Evolutionary conservation across 2,113 vertebrate species (phyloP).

Genomic region (Chauna torquata): DNA sequence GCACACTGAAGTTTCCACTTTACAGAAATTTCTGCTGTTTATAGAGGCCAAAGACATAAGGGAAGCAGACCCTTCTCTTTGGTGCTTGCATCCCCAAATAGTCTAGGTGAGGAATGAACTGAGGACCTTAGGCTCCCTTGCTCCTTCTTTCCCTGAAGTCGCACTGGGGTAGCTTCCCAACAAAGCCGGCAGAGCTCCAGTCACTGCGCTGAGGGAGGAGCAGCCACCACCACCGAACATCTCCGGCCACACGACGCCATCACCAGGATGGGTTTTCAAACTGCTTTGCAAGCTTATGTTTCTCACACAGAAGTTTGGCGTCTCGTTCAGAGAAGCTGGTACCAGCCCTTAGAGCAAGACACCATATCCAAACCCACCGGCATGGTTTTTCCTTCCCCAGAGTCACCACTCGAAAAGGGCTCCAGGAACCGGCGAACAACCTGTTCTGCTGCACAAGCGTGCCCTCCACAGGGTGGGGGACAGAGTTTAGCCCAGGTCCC

Average conservation of each 20-base stretch:
- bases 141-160: neutral
- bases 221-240: neutral
- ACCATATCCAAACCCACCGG: neutral
- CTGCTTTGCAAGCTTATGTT: neutral
- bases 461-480: neutral
- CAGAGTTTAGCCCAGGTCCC: neutral
- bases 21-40: neutral
- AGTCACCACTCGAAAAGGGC: fast-evolving
- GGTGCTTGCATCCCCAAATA: neutral
- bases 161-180: neutral
- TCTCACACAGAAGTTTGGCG: neutral
- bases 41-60: neutral
- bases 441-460: neutral
- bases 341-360: neutral
- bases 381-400: neutral
- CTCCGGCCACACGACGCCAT: neutral
- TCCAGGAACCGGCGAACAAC: neutral
- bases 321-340: neutral
- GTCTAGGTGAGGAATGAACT: neutral
- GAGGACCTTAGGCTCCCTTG: neutral
- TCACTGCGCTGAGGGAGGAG: neutral
- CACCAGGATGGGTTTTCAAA: neutral
- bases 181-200: neutral
- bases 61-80: neutral
- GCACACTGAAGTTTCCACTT: neutral